Base-by-base conservation (phyloP, 2,888 invertebrate species). In the Chirona hameri region DNA sequence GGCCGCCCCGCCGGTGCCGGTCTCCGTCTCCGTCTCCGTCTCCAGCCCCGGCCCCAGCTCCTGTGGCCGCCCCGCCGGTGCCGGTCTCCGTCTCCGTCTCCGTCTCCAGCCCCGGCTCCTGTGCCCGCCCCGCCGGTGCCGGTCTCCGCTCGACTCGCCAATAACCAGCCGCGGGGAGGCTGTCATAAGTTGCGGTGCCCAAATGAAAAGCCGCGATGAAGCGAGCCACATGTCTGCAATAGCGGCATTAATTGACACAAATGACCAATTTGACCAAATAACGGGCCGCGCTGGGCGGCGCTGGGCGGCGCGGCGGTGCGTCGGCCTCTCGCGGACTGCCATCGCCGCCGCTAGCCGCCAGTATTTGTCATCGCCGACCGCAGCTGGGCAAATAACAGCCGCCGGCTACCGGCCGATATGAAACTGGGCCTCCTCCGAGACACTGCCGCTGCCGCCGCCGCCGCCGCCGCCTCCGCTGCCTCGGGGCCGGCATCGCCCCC, bases 161-260 rank as follows among this genome's bases (percentile, higher is more conserved):
- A 76, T 76, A 76, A 76, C 76, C 76, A 21, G 31, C 69, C 46
- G 21, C 76, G 9, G 24, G 12, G 10, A 24, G 39, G 76, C 46
- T 76, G 76, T 76, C 76, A 76, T 76, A 76, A 76, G 76, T 76
- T 76, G 76, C 76, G 24, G 46, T 24, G 76, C 76, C 76, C 76
- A 46, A 76, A 76, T 76, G 76, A 76, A 76, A 76, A 76, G 76
- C 27, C 76, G 39, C 76, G 76, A 76, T 76, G 76, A 76, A 76
- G 76, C 76, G 76, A 46, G 80, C 52, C 80, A 55, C 80, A 80
- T 80, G 55, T 80, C 80, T 48, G 52, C 80, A 80, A 80, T 29
- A 55, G 55, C 80, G 27, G 80, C 80, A 80, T 80, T 80, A 80
- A 80, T 80, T 80, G 80, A 80, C 80, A 80, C 80, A 80, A 80